Base-by-base conservation (phyloP, 2,888 invertebrate genomes). In the Endomychus coccineus region DNA sequence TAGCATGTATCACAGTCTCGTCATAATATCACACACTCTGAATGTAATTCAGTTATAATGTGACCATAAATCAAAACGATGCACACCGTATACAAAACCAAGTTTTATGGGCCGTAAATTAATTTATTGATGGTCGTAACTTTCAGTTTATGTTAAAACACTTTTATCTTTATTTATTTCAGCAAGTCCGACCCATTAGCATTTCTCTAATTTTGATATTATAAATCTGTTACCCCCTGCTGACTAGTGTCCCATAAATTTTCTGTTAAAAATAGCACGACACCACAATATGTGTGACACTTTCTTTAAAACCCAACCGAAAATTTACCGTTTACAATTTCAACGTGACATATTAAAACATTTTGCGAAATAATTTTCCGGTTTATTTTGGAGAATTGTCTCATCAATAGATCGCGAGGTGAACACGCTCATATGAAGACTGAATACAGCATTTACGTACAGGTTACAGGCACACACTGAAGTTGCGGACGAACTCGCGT, bases 401-500 rank as follows among this genome's bases (percentile, higher is more conserved):
- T n/a, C n/a, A n/a, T n/a, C n/a, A n/a, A n/a, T 15, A 36, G 28
- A 38, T 38, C 38, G 38, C 38, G 38, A 23, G 27, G 38, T 9
- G 4, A 4, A 7, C 4, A 11, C 38, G 38, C 33, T 38, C 33
- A 23, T 38, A 14, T 25, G 27, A 28, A 33, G 21, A 14, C 13
- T 16, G 19, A 32, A 13, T n/a, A 24, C 33, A n/a, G 28, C 17
- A 16, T 12, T 21, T 17, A 15, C 38, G 29, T 38, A 22, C 38
- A 24, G 19, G 40, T 32, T 27, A 21, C 10, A 53, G 67, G 61
- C 70, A 69, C 68, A 69, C 64, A 29, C 28, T 29, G 38, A 15
- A 70, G 64, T 68, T 67, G 62, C 62, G 56, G 52, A 49, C 45
- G 50, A 47, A 52, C 59, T 64, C 62, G 62, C 64, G 65, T 62